Base-by-base conservation (phyloP, 2,797 vertebrate species). In the Acrocephalus scirpaceus region DNA sequence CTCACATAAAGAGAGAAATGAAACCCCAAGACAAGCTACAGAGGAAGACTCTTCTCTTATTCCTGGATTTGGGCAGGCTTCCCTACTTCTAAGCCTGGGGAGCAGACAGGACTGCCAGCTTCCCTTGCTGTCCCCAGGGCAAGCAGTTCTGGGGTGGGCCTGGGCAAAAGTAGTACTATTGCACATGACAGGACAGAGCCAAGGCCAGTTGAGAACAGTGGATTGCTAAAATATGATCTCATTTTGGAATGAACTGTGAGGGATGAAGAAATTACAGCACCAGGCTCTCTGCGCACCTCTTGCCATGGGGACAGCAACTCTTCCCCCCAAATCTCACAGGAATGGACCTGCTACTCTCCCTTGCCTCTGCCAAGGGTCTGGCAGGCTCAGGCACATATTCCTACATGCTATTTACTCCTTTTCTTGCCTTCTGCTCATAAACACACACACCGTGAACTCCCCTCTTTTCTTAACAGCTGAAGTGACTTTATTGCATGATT, bases 301-400 rank as follows among this genome's bases (percentile, higher is more conserved):
- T 1, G 0, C 34, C 57, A 32, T 1, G 0, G 21, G 10, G 15
- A 48, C 11, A 45, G 38, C 22, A 64, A 34, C 23, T 25, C 29
- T 44, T 3, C 21, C 26, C 23, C 42, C 16, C 27, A 34, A 0
- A 38, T 17, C 45, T 40, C 18, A 12, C 13, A 61, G 62, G 30
- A 77, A 58, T 1, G 0, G 38, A 40, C 23, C 51, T 66, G 29
- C 40, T 60, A 36, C 30, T 19, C 45, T 73, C 47, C 29, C 44
- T 36, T 45, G 30, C 50, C 54, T 61, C 76, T 86, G 62, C 51
- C 2, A 1, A 40, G n/a, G 40, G 82, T 58, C 50, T 58, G 34
- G 47, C 48, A 86, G 66, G 30, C 54, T 78, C 15, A 45, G 56
- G 10, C 45, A 72, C 13, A 2, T 7, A 17, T 22, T 45, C 47